Evolutionary conservation across 1,140 invertebrate genomes (phyloP), one percentile per base, ranked within the genome.

Genomic region (Oncopodura yosiiana): DNA sequence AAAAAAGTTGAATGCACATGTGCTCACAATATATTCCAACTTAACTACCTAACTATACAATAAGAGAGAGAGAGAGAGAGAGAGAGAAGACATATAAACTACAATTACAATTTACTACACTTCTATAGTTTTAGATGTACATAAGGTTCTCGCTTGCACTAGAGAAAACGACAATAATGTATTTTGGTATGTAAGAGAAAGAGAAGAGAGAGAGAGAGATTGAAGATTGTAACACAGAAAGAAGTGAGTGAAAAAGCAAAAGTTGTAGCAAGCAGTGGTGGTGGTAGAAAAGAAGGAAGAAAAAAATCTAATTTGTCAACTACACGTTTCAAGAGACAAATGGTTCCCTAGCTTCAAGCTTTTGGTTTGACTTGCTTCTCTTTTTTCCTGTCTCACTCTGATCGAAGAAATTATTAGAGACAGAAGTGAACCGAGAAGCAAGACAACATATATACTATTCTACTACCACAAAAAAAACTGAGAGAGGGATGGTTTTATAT

Each of bases 261-360:
- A 37, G 36, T 24, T 19, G 48, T 6, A 41, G 8, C 18, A 18
- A 18, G 12, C 8, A 9, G 8, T 8, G 18, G 8, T 8, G 38
- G 38, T 9, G 5, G 19, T 16, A 23, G 18, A 26, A 43, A 23
- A 26, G 8, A 3, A 5, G 24, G 19, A 18, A 21, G 27, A 30
- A 38, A 55, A 49, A 61, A 61, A 58, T 61, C 55, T 54, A 61
- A 61, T 61, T 61, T 61, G 60, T 61, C 60, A 61, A 61, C 54
- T 58, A 27, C 46, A 51, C 44, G 46, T 56, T 42, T 27, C 52
- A 43, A 39, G 49, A 61, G 60, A 62, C 60, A 59, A 62, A 62
- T 58, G 60, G 60, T 52, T 58, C 45, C 54, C 53, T 26, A 44
- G n/a, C n/a, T n/a, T n/a, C n/a, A n/a, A n/a, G n/a, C n/a, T n/a